Conservation (phyloP, 2,888 invertebrate species). For the Cheilosia vernalis region DNA sequence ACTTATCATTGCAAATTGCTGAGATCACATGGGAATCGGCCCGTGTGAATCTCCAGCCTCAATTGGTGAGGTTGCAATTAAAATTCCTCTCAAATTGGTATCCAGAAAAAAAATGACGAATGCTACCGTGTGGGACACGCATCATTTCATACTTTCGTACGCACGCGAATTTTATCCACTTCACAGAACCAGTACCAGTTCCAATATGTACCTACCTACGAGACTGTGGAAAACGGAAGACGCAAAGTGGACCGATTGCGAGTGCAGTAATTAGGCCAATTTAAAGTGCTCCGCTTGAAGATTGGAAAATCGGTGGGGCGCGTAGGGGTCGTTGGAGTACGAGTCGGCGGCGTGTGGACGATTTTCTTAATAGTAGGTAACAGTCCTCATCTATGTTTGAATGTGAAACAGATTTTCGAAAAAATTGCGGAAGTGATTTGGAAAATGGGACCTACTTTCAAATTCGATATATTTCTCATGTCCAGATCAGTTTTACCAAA, state of each 20-base stretch:
- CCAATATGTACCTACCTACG: neutral
- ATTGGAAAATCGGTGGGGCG: neutral
- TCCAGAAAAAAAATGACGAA: slow-evolving; percentile 6
- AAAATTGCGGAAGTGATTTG: too few species aligned
- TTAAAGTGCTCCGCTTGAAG: neutral
- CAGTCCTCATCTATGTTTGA: too few species aligned
- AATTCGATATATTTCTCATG: too few species aligned
- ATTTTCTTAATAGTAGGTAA: too few species aligned
- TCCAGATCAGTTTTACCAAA: too few species aligned
- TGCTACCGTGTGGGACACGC: slow-evolving; percentile 41
- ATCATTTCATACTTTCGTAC: slow-evolving; percentile 10
- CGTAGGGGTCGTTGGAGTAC: neutral
- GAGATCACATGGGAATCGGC: slow-evolving; percentile 49
- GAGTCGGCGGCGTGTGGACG: too few species aligned
- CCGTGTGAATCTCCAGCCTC: slow-evolving; percentile 60
- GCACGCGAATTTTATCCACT: neutral
- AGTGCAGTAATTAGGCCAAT: slow-evolving; percentile 29
- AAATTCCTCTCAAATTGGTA: slow-evolving; percentile 46
- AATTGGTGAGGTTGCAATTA: slow-evolving; percentile 50
- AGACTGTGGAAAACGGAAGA: neutral
- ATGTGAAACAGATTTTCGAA: too few species aligned
- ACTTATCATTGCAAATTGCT: slow-evolving; percentile 3
- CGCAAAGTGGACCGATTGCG: slow-evolving; percentile 9
- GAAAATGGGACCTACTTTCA: too few species aligned
- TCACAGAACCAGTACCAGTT: neutral